Evolutionary conservation across 2,888 invertebrate genomes (phyloP), one percentile per base, ranked within the genome.

Genomic region (Troglohyphantes excavatus): DNA sequence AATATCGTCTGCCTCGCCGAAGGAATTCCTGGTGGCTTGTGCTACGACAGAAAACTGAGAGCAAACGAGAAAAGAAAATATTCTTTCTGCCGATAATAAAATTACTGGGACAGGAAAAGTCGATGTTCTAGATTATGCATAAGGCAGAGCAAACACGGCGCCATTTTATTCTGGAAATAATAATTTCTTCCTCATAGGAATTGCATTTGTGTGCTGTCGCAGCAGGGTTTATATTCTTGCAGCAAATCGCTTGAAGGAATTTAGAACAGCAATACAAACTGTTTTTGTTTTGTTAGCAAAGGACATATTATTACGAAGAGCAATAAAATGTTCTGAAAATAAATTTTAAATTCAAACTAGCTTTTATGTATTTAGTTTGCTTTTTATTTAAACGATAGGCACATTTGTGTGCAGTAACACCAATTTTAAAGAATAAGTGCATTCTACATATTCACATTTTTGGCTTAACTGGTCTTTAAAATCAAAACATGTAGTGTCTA

Each of bases 61-160:
- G 39, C 21, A 11, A 61, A 63, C 11, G n/a, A 43, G 39, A 21
- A 33, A 59, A 61, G 21, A 65, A 9, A n/a, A 53, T n/a, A n/a
- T 53, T 59, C 19, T 9, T 39, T 46, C 13, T 33, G 29, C n/a
- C 81, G 53, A 33, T 81, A 70, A 70, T 81, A 68, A 70, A 79
- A 70, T 70, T 81, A 70, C 53, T 19, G 11, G 59, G 59, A 53
- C 59, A 53, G 46, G 46, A 46, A 59, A 59, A 33, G 68, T 59
- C 59, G 29, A 68, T 53, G 68, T 59, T 68, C 53, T 81, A 70
- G 23, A 59, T 81, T 68, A 81, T 70, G 53, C 68, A 81, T 81
- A 59, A 81, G 67, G 23, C 6, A 26, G 43, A n/a, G 78, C 59
- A 68, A 81, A 81, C 59, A 68, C n/a, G 17, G 13, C 21, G 17